phyloP scores from a whole-genome alignment of 2,113 vertebrate species.

The Nesogale talazaci region DNA sequence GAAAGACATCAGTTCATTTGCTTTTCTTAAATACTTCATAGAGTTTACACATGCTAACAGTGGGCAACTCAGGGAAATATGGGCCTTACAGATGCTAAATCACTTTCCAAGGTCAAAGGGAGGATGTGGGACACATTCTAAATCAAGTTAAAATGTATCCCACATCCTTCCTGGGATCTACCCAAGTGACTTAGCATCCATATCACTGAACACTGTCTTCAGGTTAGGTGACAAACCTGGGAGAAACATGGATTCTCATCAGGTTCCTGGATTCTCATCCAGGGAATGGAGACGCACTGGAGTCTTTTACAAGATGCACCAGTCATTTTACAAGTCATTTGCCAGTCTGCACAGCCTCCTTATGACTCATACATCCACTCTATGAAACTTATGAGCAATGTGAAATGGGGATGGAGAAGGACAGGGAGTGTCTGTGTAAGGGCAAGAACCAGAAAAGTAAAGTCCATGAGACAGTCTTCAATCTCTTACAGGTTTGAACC shows the following conservation, averaged over 20 bases:
- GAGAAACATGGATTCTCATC: neutral
- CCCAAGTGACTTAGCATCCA: neutral
- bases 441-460: neutral
- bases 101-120: neutral
- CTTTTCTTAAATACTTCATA: neutral
- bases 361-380: neutral
- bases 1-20: neutral
- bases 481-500: neutral
- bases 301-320: neutral
- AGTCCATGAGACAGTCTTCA: neutral
- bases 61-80: neutral
- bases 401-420: too few relatives aligned
- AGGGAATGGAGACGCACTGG: too few relatives aligned
- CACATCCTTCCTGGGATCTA: too few relatives aligned
- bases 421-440: neutral
- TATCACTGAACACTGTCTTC: neutral
- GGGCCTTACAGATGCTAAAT: neutral
- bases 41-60: neutral
- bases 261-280: neutral
- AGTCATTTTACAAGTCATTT: too few relatives aligned
- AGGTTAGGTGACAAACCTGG: neutral
- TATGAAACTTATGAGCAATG: too few relatives aligned
- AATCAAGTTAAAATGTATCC: neutral
- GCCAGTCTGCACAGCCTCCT: neutral
- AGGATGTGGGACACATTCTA: accelerated